Evolutionary conservation across 1,140 invertebrate species (phyloP).

Genomic region (Bombus soroeensis): DNA sequence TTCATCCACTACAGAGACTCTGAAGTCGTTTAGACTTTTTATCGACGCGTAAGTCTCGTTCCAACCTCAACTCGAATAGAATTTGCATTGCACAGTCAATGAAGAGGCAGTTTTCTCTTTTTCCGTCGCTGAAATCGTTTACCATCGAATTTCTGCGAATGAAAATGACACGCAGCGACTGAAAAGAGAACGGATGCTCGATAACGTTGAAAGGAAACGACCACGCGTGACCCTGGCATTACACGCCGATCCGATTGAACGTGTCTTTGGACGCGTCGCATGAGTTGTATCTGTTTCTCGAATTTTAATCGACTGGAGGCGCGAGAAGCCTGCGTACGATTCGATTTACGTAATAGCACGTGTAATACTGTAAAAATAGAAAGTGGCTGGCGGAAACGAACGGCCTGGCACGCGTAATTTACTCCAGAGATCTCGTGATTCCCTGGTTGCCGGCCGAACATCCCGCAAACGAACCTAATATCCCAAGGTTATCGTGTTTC

Average conservation of each 20-base stretch:
- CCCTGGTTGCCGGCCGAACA: background rate
- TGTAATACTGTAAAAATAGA: conserved; percentile 7
- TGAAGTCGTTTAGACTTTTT: no score
- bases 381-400: background rate
- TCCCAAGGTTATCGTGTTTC: conserved; percentile 42
- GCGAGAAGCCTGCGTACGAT: background rate
- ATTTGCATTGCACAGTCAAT: no score
- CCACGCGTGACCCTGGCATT: conserved; percentile 60
- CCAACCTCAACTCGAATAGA: no score
- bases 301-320: background rate
- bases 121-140: background rate
- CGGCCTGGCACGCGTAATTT: background rate
- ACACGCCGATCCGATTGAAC: background rate
- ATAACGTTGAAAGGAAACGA: conserved; percentile 54
- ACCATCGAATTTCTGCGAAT: background rate
- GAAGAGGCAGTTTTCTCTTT: background rate
- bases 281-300: background rate
- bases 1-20: no score
- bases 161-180: background rate
- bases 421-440: background rate
- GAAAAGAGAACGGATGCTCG: conserved; percentile 8
- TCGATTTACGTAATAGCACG: background rate
- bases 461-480: conserved; percentile 44
- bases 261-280: background rate
- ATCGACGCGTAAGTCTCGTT: no score